A percentile compares a stretch with the other conserved stretches of the same genome.
phyloP scores from a whole-genome alignment of 2,113 vertebrate genomes.

The Piprites chloris region DNA sequence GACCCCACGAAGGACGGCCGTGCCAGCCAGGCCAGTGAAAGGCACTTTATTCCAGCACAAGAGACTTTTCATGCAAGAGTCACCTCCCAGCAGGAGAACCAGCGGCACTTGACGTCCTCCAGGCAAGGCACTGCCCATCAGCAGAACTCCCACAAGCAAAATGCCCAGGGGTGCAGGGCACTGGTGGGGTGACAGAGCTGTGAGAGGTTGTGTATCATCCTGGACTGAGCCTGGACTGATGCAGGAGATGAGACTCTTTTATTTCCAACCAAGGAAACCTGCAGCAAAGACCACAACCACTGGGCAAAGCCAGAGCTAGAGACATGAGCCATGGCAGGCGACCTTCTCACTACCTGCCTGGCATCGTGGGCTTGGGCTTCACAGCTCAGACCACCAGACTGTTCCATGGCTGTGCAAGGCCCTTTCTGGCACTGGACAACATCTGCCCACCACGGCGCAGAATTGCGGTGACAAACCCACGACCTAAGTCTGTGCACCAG shows the following conservation, averaged over 20 bases:
- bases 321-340: neutral
- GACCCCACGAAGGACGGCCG: fast-evolving
- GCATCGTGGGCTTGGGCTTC: neutral
- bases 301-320: neutral
- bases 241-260: neutral
- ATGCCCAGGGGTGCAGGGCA: neutral
- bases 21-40: neutral
- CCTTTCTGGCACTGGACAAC: neutral
- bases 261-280: neutral
- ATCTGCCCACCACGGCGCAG: neutral
- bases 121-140: neutral
- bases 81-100: neutral
- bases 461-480: fast-evolving
- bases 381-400: neutral
- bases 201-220: neutral
- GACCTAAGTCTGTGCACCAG: neutral
- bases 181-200: neutral
- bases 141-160: neutral
- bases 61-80: neutral
- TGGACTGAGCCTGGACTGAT: neutral
- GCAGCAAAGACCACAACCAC: neutral
- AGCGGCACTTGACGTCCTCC: fast-evolving
- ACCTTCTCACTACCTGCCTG: neutral
- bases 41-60: neutral
- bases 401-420: neutral